Evolutionary conservation across 2,888 invertebrate genomes (phyloP).

Genomic region (Shargacucullia verbasci): DNA sequence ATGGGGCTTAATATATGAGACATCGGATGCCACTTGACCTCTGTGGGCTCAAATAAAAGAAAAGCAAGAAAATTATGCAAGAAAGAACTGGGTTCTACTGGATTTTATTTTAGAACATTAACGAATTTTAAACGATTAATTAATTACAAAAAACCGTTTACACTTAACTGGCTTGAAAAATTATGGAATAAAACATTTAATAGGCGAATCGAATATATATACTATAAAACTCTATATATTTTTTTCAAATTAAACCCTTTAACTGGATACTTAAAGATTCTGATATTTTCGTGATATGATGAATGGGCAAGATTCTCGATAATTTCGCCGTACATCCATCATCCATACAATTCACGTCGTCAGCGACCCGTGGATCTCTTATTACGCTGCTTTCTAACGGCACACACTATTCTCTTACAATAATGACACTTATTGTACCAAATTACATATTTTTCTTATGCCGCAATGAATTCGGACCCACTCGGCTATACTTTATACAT

Average conservation of each 20-base stretch:
- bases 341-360: conserved; percentile 38
- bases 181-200: too few species aligned
- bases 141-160: conserved; percentile 12
- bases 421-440: conserved; percentile 64
- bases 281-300: conserved; percentile 19
- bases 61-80: too few species aligned
- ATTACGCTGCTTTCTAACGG: conserved; percentile 69
- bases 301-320: conserved; percentile 45
- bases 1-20: too few species aligned
- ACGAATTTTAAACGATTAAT: background rate
- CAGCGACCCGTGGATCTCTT: conserved; percentile 54
- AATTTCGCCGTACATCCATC: conserved; percentile 45
- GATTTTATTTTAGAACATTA: too few species aligned
- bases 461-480: conserved; percentile 35
- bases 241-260: conserved; percentile 3
- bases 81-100: too few species aligned
- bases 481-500: conserved; percentile 20
- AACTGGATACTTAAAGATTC: conserved; percentile 10
- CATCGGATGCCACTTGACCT: too few species aligned
- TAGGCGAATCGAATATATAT: conserved; percentile 18
- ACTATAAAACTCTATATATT: too few species aligned
- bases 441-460: conserved; percentile 62
- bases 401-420: conserved; percentile 57
- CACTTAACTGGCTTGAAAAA: conserved; percentile 5
- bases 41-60: too few species aligned